Evolutionary conservation across 2,888 invertebrate genomes (phyloP), one percentile per base, ranked within the genome.

Genomic region (Oegoconia quadripuncta): DNA sequence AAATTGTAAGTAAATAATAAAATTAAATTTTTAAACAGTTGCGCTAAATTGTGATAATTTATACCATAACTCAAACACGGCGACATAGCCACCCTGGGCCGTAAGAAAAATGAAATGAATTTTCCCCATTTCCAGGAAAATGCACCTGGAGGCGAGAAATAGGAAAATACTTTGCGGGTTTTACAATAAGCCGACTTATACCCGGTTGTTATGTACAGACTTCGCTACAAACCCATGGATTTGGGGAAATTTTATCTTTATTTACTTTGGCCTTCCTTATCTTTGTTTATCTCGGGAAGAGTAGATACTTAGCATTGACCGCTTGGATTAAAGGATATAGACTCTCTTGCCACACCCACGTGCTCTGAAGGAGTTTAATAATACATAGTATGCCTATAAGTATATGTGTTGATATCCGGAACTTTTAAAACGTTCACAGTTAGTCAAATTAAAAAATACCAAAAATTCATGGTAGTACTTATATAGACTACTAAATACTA

Each of bases 101-200:
- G 39, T 37, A 35, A 41, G 52, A 56, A 64, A 69, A 69, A 69
- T 64, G 51, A 63, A 68, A 72, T 69, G 57, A 65, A 62, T 63
- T 59, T 64, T 67, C 59, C 48, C 59, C 54, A 66, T 72, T 74
- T 67, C 61, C 53, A 39, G 50, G 46, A 50, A 52, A 61, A 55
- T 67, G 62, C 68, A 71, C 62, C 70, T 71, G 62, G 52, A 55
- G 48, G 53, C 44, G 56, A 54, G 54, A 67, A 72, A 71, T 65
- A 61, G 53, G 60, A 65, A 66, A 65, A 72, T 62, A 65, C 59
- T 72, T 65, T 53, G 50, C 55, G 52, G 62, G 60, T 61, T 64
- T 67, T 62, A 65, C 61, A 70, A 65, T 77, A 76, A 78, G 68
- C 72, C 67, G 64, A 64, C 65, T 70, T 68, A 67, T 52, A 64